Conservation (phyloP, 1,140 invertebrate species). For the Drosophila nigromelanica region DNA sequence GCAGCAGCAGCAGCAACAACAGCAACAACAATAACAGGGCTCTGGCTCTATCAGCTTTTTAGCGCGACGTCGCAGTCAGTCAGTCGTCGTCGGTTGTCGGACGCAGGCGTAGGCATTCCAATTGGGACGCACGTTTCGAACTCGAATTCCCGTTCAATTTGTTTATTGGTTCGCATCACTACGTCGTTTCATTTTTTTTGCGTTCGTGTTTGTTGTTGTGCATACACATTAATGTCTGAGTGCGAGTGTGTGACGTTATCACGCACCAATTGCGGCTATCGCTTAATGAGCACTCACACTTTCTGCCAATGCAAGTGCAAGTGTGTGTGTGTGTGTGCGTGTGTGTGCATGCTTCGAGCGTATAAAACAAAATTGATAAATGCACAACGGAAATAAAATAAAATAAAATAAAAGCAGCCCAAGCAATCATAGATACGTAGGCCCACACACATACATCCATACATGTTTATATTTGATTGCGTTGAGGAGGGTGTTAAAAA, state of each 20-base stretch:
- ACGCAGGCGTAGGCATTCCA: constrained; percentile 69
- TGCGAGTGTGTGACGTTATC: constrained; percentile 56
- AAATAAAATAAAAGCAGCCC: constrained; percentile 41
- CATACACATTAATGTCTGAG: not conserved
- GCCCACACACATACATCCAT: constrained; percentile 18
- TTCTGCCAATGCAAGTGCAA: constrained; percentile 17
- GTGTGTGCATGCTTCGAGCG: constrained; percentile 20
- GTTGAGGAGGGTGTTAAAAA: constrained; percentile 60
- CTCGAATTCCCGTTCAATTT: constrained; percentile 67
- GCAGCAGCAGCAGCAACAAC: constrained; percentile 30
- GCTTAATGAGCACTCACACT: constrained; percentile 56
- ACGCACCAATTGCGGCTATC: constrained; percentile 62
- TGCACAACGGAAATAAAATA: constrained; percentile 60
- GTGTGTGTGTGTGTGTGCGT: constrained; percentile 38
- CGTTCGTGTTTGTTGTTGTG: not conserved
- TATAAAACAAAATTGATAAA: constrained; percentile 72
- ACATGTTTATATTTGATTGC: constrained; percentile 6
- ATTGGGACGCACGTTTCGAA: constrained; percentile 61
- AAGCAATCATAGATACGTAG: not conserved
- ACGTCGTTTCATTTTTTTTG: constrained; percentile 28
- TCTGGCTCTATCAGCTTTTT: constrained; percentile 75
- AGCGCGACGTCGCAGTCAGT: constrained; percentile 64
- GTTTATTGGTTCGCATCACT: constrained; percentile 45
- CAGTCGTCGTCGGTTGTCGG: constrained; percentile 73
- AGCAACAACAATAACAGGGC: constrained; percentile 41